phyloP scores from a whole-genome alignment of 2,113 vertebrate genomes.

The Xenopus laevis region DNA sequence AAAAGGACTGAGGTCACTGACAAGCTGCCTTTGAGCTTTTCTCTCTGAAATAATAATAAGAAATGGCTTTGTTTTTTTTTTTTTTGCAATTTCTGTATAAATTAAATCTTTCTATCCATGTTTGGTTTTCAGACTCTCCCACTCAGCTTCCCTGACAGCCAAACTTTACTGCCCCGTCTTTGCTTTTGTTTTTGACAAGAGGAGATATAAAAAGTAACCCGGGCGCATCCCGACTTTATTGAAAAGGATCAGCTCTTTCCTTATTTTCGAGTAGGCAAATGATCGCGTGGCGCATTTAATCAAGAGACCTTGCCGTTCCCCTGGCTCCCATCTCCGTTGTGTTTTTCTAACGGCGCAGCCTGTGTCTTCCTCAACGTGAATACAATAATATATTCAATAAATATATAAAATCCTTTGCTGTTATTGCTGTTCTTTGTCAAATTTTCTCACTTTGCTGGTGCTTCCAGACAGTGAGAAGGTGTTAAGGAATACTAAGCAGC shows the following conservation, averaged over 20 bases:
- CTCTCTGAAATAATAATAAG: conserved; percentile 50
- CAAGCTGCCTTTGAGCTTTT: conserved; percentile 61
- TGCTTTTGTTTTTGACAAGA: neutral
- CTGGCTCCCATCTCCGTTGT: no score
- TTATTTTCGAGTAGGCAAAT: neutral
- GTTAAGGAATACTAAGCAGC: no score
- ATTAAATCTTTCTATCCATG: conserved; percentile 47
- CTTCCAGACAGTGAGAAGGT: no score
- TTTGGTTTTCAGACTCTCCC: conserved; percentile 43
- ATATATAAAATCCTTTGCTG: no score
- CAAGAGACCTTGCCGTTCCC: no score
- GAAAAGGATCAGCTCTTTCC: neutral
- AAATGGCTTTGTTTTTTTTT: conserved; percentile 4
- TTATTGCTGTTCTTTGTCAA: no score
- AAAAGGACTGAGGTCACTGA: conserved; percentile 67
- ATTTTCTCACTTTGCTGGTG: no score
- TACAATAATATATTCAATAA: no score
- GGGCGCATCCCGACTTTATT: neutral
- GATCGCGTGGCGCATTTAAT: neutral
- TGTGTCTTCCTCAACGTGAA: no score
- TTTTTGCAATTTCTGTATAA: conserved; percentile 35
- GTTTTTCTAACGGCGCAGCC: no score
- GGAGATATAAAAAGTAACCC: neutral
- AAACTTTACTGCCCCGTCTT: neutral
- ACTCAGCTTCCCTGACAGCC: conserved; percentile 26